Evolutionary conservation across 2,113 vertebrate genomes (phyloP).

Genomic region (Ochotona princeps): DNA sequence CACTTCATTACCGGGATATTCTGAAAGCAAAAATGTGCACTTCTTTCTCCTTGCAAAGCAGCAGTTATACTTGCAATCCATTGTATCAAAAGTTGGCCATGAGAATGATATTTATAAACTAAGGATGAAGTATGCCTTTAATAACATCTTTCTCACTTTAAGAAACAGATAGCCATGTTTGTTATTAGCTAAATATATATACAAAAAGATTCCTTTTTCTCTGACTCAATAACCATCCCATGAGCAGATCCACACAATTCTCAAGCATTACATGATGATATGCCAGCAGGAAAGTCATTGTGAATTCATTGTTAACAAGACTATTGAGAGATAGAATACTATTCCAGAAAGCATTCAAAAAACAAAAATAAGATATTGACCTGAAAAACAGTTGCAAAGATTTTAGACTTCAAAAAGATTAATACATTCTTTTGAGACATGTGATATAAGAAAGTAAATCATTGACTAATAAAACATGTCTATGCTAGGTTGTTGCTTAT

Average conservation of each 20-base stretch:
- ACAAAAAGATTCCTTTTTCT: background rate
- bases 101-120: background rate
- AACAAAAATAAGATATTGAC: background rate
- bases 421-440: background rate
- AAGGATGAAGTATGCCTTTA: background rate
- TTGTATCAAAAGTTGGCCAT: background rate
- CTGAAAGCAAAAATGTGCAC: background rate
- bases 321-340: background rate
- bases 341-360: background rate
- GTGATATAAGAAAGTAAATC: background rate
- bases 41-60: background rate
- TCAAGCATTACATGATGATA: background rate
- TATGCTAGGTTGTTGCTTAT: background rate
- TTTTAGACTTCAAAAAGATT: background rate
- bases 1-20: background rate
- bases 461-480: background rate
- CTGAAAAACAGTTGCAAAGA: background rate
- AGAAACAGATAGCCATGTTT: background rate
- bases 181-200: background rate
- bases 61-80: background rate
- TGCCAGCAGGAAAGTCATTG: rapidly evolving
- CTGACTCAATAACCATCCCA: background rate
- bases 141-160: background rate
- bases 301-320: background rate
- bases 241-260: background rate